Percentiles rank a stretch among this genome's conserved stretches.
Conservation (phyloP, 1,140 invertebrate genomes). For the Popillia japonica region DNA sequence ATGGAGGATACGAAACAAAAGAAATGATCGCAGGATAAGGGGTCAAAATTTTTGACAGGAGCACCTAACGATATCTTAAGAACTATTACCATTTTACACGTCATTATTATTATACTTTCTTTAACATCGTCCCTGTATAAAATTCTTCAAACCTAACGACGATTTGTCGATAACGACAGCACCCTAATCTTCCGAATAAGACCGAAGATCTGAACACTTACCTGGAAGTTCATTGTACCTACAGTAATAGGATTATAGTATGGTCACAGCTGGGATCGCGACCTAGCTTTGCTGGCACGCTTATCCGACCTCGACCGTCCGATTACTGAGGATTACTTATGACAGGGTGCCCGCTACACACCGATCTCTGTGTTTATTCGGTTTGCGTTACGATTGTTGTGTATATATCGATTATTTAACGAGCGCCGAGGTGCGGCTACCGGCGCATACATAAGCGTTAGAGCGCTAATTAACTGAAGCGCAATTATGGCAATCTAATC, state of each 20-base stretch:
- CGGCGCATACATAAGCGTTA: neutral
- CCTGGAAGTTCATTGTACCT: neutral
- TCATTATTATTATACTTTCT: neutral
- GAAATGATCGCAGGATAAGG: no score
- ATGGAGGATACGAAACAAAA: no score
- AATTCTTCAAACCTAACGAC: neutral
- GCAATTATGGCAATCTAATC: constrained; percentile 18
- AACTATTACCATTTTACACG: no score
- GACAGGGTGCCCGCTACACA: neutral
- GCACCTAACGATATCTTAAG: no score
- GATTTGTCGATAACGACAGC: no score
- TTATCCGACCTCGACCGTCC: constrained; percentile 6
- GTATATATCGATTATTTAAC: constrained; percentile 9
- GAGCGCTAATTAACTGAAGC: constrained; percentile 7
- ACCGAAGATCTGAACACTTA: neutral
- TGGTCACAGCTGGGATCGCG: neutral
- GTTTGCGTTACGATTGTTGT: neutral
- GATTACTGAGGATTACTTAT: neutral
- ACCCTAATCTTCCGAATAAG: no score
- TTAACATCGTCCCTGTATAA: neutral
- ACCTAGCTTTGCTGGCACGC: neutral
- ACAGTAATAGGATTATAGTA: neutral
- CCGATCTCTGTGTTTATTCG: neutral
- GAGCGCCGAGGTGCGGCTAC: neutral
- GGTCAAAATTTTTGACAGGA: no score